Evolutionary conservation across 2,797 vertebrate species (phyloP), one percentile per base, ranked within the genome.

Genomic region (Lateolabrax maculatus): DNA sequence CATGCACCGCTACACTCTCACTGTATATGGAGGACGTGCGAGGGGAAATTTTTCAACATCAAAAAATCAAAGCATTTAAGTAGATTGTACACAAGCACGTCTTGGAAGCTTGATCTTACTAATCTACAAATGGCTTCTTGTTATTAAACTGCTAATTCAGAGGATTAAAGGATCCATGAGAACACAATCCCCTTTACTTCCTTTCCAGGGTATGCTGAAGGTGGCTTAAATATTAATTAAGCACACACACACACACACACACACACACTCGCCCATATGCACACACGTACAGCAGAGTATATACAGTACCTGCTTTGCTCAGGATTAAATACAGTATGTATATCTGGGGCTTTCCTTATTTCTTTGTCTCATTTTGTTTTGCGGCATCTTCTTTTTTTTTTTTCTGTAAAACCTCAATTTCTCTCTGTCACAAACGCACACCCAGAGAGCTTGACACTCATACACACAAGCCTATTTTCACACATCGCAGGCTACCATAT

Each of bases 191-290:
- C 90, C 91, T 93, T 92, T 85, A 86, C 90, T 90, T 88, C 85
- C 80, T 85, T 88, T 89, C 75, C 90, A 89, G 89, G 84, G 86
- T 83, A 85, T 65, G 89, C 90, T 88, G 93, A 92, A 94, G 93
- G 91, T 94, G 92, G 93, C 92, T 93, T 91, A 92, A 92, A 93
- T 94, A 94, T 95, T 93, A 93, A 95, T 95, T 93, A 94, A 92
- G 86, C 90, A 81, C 87, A 78, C 88, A 80, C 84, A 84, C 87
- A 48, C 69, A 79, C 90, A 81, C 87, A 78, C 88, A 80, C 84
- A 84, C 87, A 48, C 69, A 79, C 49, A 48, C 72, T 23, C 5
- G 34, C 60, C 71, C 81, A 81, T 77, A 81, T 71, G 71, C 68
- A 36, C 86, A 63, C 79, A 76, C 80, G 66, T 51, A 46, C 81